These are phyloP conservation scores for Cygnus atratus DNA, from an alignment of 2,113 vertebrate genomes.

Conservation along the genomic window DNA sequence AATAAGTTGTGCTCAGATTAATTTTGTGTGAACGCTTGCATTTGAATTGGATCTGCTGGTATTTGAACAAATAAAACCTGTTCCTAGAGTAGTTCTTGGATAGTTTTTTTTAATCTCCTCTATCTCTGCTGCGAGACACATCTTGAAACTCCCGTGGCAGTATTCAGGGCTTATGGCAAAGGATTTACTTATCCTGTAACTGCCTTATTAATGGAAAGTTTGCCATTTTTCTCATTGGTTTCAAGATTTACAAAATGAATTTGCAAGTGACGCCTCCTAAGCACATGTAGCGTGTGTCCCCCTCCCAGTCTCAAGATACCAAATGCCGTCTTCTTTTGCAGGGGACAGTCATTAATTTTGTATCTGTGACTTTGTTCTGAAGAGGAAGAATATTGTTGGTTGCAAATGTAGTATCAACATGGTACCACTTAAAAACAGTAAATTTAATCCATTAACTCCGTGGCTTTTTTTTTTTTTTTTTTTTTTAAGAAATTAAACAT, in stretches of 20 bases:
- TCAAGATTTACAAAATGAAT: neutral
- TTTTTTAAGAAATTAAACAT: neutral
- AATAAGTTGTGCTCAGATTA: neutral
- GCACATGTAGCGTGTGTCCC: accelerated
- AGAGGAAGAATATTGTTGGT: neutral
- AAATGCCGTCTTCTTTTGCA: neutral
- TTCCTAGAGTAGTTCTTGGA: constrained; percentile 26
- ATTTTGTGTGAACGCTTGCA: neutral
- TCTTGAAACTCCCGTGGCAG: constrained; percentile 34
- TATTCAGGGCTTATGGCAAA: neutral
- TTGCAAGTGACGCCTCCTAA: neutral
- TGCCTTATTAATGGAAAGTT: neutral
- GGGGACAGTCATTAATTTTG: neutral
- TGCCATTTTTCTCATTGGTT: neutral
- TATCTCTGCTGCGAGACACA: neutral
- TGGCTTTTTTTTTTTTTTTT: neutral
- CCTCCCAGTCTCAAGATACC: neutral
- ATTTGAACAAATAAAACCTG: constrained; percentile 51
- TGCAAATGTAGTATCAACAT: neutral
- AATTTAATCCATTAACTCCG: neutral
- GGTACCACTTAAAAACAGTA: neutral
- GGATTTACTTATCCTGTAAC: neutral
- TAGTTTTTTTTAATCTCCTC: constrained; percentile 8
- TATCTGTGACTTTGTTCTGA: neutral
- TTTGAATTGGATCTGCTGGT: constrained; percentile 14